Conservation (phyloP, 2,888 invertebrate genomes). For the Steromphala cineraria region DNA sequence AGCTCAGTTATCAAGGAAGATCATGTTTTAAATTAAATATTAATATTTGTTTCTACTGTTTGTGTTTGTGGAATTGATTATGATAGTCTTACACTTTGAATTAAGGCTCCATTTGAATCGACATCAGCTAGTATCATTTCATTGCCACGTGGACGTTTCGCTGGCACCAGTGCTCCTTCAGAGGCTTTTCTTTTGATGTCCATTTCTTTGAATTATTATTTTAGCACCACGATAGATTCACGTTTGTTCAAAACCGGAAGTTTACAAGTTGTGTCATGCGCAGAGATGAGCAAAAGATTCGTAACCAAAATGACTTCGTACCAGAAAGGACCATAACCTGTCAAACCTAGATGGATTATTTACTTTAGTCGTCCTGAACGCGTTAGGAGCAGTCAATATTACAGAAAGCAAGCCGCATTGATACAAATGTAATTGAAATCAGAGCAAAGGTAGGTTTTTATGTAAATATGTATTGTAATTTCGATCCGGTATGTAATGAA, state of each 20-base stretch:
- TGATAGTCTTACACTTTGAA: not conserved
- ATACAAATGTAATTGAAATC: too few relatives aligned
- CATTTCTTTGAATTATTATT: conserved; percentile 39
- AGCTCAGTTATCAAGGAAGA: too few relatives aligned
- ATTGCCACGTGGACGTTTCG: conserved; percentile 55
- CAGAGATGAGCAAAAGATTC: not conserved
- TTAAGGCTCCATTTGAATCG: not conserved
- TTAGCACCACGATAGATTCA: not conserved
- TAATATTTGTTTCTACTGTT: not conserved
- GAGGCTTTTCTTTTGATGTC: conserved; percentile 81
- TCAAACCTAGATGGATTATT: too few relatives aligned
- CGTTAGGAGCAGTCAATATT: too few relatives aligned
- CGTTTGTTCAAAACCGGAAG: conserved; percentile 1
- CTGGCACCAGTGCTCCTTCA: conserved; percentile 80
- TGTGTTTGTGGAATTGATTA: not conserved
- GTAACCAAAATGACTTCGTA: too few relatives aligned
- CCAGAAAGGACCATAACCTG: too few relatives aligned
- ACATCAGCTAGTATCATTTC: conserved; percentile 5
- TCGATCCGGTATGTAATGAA: too few relatives aligned
- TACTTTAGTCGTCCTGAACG: too few relatives aligned
- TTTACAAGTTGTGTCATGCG: not conserved
- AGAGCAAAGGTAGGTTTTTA: too few relatives aligned
- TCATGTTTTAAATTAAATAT: too few relatives aligned
- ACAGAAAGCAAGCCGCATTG: too few relatives aligned
- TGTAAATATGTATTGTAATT: too few relatives aligned